Base-by-base conservation (phyloP, 2,113 vertebrate species). In the Toxostoma redivivum region DNA sequence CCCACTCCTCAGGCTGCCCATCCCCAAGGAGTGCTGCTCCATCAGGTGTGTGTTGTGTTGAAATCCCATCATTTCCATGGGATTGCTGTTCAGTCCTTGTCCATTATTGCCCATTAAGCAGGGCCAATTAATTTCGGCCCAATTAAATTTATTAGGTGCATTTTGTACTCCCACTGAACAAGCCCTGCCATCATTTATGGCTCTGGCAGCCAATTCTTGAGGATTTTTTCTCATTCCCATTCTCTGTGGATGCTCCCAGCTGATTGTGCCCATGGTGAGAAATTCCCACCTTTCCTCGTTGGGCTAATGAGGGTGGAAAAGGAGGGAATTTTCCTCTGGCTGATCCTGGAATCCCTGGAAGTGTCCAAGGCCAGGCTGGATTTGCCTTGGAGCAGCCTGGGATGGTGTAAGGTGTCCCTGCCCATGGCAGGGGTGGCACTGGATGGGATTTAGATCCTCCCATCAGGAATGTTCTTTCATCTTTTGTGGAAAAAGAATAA, bases 201-300 rank as follows among this genome's bases (percentile, higher is more conserved):
- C 38, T 6, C 79, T 40, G 47, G 42, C 70, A 42, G 65, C 9
- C 60, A 60, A 0, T 11, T n/a, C 3, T 54, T 54, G 69, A 40
- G 40, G 11, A 27, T 72, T 64, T 54, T n/a, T 13, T 28, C 62
- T 83, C 28, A 1, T 60, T 65, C 69, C 67, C 20, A 1, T 33
- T 79, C 71, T 50, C 53, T 0, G 0, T 2, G 16, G 80, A 50
- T 1, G 1, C 45, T 2, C 1, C 51, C 51, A 31, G 31, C 28
- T 40, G 9, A n/a, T 20, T 8, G 12, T 38, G 65, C 24, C 28
- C 37, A 1, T 1, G 37, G n/a, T n/a, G 79, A 53, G 25, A 19
- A 48, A 80, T 88, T 70, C 74, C 48, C 30, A 15, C 11, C 3
- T 64, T 73, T 69, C 24, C 20, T 1, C 5, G 50, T 0, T 30